Evolutionary conservation across 2,888 invertebrate genomes (phyloP).

Genomic region (Tethea ocularis): DNA sequence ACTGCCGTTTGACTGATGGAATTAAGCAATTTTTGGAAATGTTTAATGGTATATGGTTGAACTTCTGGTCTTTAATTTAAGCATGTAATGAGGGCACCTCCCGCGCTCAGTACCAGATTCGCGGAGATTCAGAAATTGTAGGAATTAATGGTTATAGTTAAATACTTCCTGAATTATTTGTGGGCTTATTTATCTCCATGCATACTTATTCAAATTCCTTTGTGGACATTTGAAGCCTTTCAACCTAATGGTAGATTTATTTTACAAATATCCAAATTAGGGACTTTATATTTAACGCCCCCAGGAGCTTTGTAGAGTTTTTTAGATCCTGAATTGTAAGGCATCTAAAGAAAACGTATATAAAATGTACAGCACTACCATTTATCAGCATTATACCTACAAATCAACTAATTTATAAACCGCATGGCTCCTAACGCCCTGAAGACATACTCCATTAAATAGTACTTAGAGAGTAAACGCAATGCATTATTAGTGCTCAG

Average conservation of each 20-base stretch:
- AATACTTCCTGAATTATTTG: neutral
- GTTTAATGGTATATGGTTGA: slow-evolving; percentile 13
- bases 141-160: neutral
- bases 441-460: neutral
- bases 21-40: slow-evolving; percentile 40
- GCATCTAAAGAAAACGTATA: too few species aligned
- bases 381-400: neutral
- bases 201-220: neutral
- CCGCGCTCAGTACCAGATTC: slow-evolving; percentile 11
- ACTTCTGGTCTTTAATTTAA: slow-evolving; percentile 10
- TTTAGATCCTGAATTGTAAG: too few species aligned
- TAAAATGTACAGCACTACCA: neutral
- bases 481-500: neutral
- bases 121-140: slow-evolving; percentile 7
- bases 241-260: too few species aligned
- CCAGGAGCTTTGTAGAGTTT: too few species aligned
- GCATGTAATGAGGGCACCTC: slow-evolving; percentile 12
- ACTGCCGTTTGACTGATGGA: slow-evolving; percentile 38
- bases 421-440: neutral
- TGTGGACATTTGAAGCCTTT: neutral
- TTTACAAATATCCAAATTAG: too few species aligned
- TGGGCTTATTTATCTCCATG: neutral
- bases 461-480: neutral
- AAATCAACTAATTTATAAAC: neutral
- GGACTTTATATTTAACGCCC: too few species aligned